A percentile compares a stretch with the other conserved stretches of the same genome.
phyloP scores from a whole-genome alignment of 2,888 invertebrate species.

The Lasiommata megera region DNA sequence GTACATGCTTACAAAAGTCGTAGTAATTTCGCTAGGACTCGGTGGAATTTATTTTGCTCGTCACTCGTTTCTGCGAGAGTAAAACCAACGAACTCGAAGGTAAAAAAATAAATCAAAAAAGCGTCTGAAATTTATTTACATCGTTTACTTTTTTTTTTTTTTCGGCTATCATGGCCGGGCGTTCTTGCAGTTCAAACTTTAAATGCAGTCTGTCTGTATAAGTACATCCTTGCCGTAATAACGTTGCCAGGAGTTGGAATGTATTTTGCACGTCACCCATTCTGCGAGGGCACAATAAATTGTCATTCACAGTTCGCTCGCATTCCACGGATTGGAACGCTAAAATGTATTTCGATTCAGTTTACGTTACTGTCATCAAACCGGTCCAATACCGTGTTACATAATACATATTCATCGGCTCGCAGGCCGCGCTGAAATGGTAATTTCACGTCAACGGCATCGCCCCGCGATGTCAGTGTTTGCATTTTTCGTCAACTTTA shows the following conservation, averaged over 20 bases:
- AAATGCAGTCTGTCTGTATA: too few species aligned
- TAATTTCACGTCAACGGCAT: conserved; percentile 72
- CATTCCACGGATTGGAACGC: conserved; percentile 29
- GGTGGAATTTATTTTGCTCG: too few species aligned
- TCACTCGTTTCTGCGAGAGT: too few species aligned
- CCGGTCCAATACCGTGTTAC: conserved; percentile 55
- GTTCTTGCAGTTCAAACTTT: too few species aligned
- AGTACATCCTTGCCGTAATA: conserved; percentile 42
- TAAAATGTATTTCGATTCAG: conserved; percentile 30
- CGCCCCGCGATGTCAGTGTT: conserved; percentile 53
- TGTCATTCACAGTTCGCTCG: conserved; percentile 15
- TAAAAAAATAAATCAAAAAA: too few species aligned
- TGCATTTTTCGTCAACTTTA: conserved; percentile 63
- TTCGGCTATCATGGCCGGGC: too few species aligned
- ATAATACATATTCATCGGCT: conserved; percentile 70
- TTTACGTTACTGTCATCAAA: conserved; percentile 52
- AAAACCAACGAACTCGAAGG: too few species aligned
- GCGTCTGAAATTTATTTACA: too few species aligned
- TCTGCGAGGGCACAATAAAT: conserved; percentile 18
- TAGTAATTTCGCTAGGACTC: too few species aligned
- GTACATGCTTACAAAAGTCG: too few species aligned
- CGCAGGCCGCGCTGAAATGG: conserved; percentile 67
- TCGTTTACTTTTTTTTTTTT: too few species aligned
- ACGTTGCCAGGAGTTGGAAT: neutral
- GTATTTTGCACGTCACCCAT: conserved; percentile 6